Evolutionary conservation across 2,888 invertebrate genomes (phyloP).

Genomic region (Catocala nupta): DNA sequence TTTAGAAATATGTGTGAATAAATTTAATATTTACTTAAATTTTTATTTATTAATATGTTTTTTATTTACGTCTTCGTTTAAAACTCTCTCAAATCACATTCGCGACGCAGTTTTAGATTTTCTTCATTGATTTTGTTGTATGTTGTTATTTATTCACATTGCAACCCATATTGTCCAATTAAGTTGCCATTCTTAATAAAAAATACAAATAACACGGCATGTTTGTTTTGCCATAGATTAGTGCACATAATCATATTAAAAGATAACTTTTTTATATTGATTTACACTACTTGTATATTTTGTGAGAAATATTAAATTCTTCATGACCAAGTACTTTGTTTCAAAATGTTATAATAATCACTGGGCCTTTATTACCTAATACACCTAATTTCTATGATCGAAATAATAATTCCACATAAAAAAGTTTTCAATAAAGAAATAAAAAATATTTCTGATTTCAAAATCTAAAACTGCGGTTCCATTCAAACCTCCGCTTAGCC

Average conservation of each 20-base stretch:
- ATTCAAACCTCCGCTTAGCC: conserved; percentile 69
- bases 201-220: too few relatives aligned
- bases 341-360: too few relatives aligned
- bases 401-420: too few relatives aligned
- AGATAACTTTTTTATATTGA: too few relatives aligned
- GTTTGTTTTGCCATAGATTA: too few relatives aligned
- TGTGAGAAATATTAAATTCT: too few relatives aligned
- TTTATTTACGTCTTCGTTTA: conserved; percentile 69
- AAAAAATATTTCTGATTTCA: conserved; percentile 4
- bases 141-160: conserved; percentile 6
- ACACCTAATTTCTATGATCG: too few relatives aligned
- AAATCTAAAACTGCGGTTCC: conserved; percentile 77
- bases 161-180: background rate
- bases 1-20: conserved; percentile 78
- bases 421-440: too few relatives aligned
- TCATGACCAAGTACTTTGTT: too few relatives aligned
- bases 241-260: too few relatives aligned
- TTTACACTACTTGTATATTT: too few relatives aligned
- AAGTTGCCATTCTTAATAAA: background rate
- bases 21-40: conserved; percentile 66
- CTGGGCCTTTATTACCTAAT: too few relatives aligned
- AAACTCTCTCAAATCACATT: conserved; percentile 79
- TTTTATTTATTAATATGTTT: conserved; percentile 56
- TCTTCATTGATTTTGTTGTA: conserved; percentile 9
- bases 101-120: conserved; percentile 75